Conservation (phyloP, 2,797 vertebrate genomes). For the Poecilia gillii region DNA sequence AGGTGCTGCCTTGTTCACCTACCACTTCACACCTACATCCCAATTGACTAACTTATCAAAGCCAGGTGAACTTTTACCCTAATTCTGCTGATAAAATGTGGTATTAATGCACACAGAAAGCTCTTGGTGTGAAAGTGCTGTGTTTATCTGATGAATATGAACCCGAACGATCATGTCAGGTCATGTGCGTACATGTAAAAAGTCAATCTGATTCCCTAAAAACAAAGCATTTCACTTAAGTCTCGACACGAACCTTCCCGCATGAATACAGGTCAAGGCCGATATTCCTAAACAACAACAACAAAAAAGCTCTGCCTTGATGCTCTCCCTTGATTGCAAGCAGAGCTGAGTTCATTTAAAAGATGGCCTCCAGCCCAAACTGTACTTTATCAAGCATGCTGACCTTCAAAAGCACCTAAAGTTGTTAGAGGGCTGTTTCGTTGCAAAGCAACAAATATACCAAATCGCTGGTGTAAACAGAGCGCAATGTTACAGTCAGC, state of each 20-base stretch:
- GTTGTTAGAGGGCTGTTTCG: constrained; percentile 25
- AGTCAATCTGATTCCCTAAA: constrained; percentile 36
- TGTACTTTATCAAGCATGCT: constrained; percentile 53
- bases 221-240: constrained; percentile 32
- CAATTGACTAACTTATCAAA: not conserved
- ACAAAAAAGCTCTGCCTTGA: constrained; percentile 29
- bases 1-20: not conserved
- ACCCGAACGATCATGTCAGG: not conserved
- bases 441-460: constrained; percentile 7
- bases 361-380: constrained; percentile 51
- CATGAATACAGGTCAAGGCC: constrained; percentile 36
- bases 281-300: constrained; percentile 43
- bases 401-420: constrained; percentile 51
- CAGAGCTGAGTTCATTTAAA: constrained; percentile 17
- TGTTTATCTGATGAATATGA: not conserved
- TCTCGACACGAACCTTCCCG: constrained; percentile 42
- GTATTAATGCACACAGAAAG: not conserved
- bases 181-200: not conserved
- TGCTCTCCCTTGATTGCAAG: constrained; percentile 35
- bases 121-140: not conserved
- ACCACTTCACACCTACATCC: not conserved
- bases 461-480: constrained; percentile 17
- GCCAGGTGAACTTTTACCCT: not conserved
- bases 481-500: constrained; percentile 14
- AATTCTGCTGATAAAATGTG: not conserved